Evolutionary conservation across 2,113 vertebrate species (phyloP).

Genomic region (Dunckerocampus dactyliophorus): DNA sequence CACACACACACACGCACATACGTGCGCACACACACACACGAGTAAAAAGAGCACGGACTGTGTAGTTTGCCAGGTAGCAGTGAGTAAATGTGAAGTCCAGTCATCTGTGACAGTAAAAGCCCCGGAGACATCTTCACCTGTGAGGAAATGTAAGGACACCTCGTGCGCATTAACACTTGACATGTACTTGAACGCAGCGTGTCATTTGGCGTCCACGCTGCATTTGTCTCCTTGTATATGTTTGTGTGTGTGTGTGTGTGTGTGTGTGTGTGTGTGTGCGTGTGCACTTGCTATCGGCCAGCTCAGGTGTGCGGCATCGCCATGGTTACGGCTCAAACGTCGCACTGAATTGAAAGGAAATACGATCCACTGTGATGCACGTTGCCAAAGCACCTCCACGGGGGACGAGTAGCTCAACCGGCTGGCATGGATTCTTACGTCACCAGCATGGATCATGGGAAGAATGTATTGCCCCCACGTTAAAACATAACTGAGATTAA

Average conservation of each 20-base stretch:
- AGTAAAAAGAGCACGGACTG: constrained; percentile 11
- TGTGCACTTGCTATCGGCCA: constrained; percentile 24
- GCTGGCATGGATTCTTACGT: constrained; percentile 17
- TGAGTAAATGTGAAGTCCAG: constrained; percentile 49
- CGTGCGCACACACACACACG: neutral
- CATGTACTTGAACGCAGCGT: constrained; percentile 13
- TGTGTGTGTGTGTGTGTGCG: neutral
- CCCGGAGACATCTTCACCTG: constrained; percentile 50
- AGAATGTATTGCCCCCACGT: no score
- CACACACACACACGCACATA: constrained; percentile 8
- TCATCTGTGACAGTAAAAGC: constrained; percentile 55
- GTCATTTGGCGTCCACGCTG: neutral
- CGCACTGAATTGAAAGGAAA: constrained; percentile 15
- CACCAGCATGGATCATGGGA: constrained; percentile 20
- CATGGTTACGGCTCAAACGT: constrained; percentile 16
- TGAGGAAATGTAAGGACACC: constrained; percentile 43
- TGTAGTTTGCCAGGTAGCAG: constrained; percentile 49
- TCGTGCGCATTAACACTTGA: constrained; percentile 39
- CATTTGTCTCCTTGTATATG: neutral
- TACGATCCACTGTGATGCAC: neutral
- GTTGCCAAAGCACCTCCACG: neutral
- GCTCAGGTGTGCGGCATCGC: constrained; percentile 16
- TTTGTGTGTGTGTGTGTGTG: neutral
- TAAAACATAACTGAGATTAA: no score
- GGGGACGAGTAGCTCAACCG: constrained; percentile 32